These are phyloP conservation scores for Agapornis canus DNA, from an alignment of 2,797 vertebrate genomes.

Conservation along the genomic window DNA sequence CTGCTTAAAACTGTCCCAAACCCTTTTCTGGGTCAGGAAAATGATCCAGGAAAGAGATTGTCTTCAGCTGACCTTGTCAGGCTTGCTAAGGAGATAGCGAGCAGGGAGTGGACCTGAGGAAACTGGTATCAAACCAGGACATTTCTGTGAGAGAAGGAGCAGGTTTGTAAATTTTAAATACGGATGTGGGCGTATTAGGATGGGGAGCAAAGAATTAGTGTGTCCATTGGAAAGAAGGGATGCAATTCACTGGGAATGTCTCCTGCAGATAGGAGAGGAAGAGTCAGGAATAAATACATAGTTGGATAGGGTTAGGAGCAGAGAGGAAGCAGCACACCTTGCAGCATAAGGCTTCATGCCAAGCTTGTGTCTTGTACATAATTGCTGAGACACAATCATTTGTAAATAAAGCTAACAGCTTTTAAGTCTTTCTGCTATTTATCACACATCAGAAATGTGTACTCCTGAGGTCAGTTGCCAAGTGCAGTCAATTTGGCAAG, in stretches of 20 bases:
- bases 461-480: background rate
- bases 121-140: background rate
- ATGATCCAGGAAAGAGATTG: background rate
- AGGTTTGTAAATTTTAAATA: background rate
- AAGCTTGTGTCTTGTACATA: background rate
- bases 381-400: background rate
- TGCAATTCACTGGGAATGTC: background rate
- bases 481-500: conserved; percentile 7
- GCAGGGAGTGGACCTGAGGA: background rate
- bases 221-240: background rate
- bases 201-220: background rate
- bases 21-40: background rate
- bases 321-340: background rate
- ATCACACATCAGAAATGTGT: background rate
- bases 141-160: background rate
- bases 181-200: background rate
- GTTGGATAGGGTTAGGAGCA: background rate
- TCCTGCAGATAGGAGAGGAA: background rate
- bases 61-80: background rate
- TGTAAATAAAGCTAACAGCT: conserved; percentile 6
- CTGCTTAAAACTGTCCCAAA: background rate
- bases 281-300: background rate
- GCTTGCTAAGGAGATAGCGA: background rate
- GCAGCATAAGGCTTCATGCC: background rate
- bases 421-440: conserved; percentile 23